Conservation (phyloP, 2,888 invertebrate species). For the Melanophora roralis region DNA sequence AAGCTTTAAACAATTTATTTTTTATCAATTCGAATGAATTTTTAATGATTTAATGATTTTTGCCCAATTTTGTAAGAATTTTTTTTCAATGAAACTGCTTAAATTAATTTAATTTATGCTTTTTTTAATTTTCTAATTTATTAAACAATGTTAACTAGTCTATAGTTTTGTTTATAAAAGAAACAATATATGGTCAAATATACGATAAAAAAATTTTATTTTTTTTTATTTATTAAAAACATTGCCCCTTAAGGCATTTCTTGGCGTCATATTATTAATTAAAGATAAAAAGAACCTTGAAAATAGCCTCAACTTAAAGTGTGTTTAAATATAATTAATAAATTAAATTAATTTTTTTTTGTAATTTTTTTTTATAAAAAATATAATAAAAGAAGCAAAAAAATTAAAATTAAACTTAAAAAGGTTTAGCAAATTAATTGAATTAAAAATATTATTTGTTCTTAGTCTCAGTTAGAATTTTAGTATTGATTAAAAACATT, state of each 20-base stretch:
- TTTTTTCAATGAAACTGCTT: neutral
- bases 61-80: neutral
- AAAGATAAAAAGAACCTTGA: neutral
- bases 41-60: neutral
- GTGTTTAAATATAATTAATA: neutral
- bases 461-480: no score
- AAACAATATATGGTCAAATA: slow-evolving; percentile 5
- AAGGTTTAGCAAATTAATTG: no score
- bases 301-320: neutral
- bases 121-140: no score
- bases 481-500: no score
- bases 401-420: no score
- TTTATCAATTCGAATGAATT: no score
- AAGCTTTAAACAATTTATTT: no score
- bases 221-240: neutral
- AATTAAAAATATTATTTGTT: no score
- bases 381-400: no score
- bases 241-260: slow-evolving; percentile 23
- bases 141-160: neutral
- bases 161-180: neutral
- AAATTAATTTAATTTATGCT: slow-evolving; percentile 27
- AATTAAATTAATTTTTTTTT: no score
- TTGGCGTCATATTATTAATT: neutral
- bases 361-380: no score
- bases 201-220: no score